Evolutionary conservation across 2,888 invertebrate genomes (phyloP).

Genomic region (Sesia apiformis): DNA sequence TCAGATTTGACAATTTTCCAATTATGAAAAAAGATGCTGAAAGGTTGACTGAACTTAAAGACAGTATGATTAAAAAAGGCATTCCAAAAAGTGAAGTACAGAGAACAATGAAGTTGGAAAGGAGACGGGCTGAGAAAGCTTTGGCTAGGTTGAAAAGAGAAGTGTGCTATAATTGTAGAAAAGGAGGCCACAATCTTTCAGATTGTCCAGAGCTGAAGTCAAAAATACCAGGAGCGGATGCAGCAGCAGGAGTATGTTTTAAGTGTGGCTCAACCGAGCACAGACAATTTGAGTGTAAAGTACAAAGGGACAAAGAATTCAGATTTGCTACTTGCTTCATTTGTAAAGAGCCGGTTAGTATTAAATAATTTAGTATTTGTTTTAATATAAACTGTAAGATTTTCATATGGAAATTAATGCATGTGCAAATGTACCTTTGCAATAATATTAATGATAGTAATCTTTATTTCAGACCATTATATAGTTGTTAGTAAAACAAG

Average conservation of each 20-base stretch:
- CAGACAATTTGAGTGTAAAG: constrained; percentile 82
- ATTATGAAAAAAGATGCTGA: constrained; percentile 81
- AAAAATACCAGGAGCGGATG: constrained; percentile 59
- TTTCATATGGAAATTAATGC: not conserved
- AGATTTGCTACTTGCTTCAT: constrained; percentile 92
- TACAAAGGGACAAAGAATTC: constrained; percentile 78
- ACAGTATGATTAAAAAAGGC: constrained; percentile 78
- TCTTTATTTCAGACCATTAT: too few species aligned
- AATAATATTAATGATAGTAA: too few species aligned
- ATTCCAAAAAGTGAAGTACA: constrained; percentile 80
- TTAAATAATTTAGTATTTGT: not conserved
- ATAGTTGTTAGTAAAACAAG: too few species aligned
- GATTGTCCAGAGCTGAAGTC: constrained; percentile 84
- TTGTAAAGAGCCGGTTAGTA: constrained; percentile 81
- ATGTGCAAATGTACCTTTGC: not conserved
- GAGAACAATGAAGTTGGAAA: constrained; percentile 79
- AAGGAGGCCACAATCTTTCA: constrained; percentile 85
- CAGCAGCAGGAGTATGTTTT: constrained; percentile 83
- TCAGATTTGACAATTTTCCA: constrained; percentile 81
- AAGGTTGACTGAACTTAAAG: constrained; percentile 74
- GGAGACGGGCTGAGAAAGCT: constrained; percentile 82
- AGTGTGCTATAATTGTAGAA: constrained; percentile 85
- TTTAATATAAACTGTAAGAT: not conserved
- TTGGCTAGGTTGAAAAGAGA: constrained; percentile 78
- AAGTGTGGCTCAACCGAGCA: constrained; percentile 95